phyloP scores from a whole-genome alignment of 1,140 invertebrate genomes.

The Nylanderia fulva region DNA sequence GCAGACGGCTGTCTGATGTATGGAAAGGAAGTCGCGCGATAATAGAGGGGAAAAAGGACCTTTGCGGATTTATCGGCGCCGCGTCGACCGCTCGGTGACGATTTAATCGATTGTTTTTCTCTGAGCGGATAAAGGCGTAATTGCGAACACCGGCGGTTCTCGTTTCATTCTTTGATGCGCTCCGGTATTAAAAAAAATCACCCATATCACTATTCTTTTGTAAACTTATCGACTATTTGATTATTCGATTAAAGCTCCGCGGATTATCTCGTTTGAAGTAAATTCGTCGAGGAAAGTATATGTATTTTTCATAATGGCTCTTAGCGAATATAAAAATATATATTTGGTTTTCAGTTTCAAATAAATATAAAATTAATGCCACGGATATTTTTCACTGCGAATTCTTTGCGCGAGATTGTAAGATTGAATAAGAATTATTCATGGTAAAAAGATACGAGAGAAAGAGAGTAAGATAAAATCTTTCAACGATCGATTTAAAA shows the following conservation, averaged over 20 bases:
- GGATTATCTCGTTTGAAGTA: conserved; percentile 6
- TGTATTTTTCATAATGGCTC: neutral
- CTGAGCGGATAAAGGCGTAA: conserved; percentile 57
- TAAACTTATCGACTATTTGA: neutral
- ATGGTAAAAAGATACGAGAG: too few species aligned
- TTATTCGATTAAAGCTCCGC: conserved; percentile 11
- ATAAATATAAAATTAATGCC: conserved; percentile 1
- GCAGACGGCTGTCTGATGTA: conserved; percentile 72
- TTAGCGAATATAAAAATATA: neutral
- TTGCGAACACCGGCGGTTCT: conserved; percentile 54
- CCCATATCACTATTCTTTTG: conserved; percentile 8
- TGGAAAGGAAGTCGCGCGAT: conserved; percentile 77
- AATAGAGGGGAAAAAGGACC: conserved; percentile 72
- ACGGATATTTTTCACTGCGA: neutral
- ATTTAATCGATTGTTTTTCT: conserved; percentile 69
- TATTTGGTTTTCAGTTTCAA: conserved; percentile 4
- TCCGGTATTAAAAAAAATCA: conserved; percentile 55
- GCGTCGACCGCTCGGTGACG: conserved; percentile 61
- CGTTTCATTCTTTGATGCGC: conserved; percentile 50
- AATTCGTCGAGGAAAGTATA: neutral
- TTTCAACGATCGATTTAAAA: neutral
- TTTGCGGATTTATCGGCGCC: conserved; percentile 67
- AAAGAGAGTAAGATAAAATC: too few species aligned
- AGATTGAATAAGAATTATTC: conserved; percentile 12
- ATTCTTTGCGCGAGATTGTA: neutral